Conservation (phyloP, 2,797 vertebrate genomes). For the Pempheris klunzingeri region DNA sequence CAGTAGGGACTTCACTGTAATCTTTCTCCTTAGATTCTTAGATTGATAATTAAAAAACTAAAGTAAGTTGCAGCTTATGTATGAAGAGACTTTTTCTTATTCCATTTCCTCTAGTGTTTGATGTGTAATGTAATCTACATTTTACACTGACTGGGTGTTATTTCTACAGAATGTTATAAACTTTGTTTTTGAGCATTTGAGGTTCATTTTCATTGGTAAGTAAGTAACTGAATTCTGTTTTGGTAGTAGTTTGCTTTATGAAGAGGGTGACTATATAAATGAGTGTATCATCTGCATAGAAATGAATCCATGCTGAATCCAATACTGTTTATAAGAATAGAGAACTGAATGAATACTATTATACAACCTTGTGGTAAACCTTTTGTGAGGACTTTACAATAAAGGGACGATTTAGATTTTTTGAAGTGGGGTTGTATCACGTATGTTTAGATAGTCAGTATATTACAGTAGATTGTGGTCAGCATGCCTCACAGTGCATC, state of each 20-base stretch:
- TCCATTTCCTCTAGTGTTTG: not conserved
- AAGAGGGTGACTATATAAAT: accelerated
- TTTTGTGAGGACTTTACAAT: not conserved
- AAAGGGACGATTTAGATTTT: too few relatives aligned
- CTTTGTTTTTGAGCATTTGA: not conserved
- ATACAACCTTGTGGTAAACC: not conserved
- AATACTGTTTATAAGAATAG: not conserved
- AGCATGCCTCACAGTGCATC: too few relatives aligned
- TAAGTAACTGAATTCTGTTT: not conserved
- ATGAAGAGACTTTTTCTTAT: not conserved
- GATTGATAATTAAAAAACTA: not conserved
- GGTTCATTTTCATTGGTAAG: not conserved
- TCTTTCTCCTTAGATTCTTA: too few relatives aligned
- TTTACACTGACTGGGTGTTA: not conserved
- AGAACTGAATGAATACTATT: not conserved
- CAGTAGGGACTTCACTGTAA: not conserved
- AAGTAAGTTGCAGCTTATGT: not conserved
- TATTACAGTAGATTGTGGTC: too few relatives aligned
- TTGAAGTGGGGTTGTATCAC: too few relatives aligned
- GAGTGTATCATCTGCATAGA: constrained; percentile 19
- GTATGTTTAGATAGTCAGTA: too few relatives aligned
- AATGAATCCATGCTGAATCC: not conserved
- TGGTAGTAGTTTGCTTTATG: not conserved
- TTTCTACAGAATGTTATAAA: not conserved
- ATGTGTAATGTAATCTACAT: not conserved